Evolutionary conservation across 2,797 vertebrate genomes (phyloP), one percentile per base, ranked within the genome.

Genomic region (Bradypodion pumilum): DNA sequence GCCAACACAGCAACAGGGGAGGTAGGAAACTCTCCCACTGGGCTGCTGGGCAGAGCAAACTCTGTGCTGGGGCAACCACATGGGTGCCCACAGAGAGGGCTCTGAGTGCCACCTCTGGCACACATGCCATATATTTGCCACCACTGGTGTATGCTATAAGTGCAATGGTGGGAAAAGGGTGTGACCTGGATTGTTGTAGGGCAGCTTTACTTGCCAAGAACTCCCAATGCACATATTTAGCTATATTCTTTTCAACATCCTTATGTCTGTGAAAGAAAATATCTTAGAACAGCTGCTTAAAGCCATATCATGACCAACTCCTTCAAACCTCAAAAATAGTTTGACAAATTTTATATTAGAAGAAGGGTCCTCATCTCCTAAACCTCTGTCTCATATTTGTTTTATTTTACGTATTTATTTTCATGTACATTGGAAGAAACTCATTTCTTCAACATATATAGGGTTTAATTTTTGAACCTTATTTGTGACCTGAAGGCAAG

Each of bases 141-240:
- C n/a, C n/a, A n/a, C n/a, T n/a, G 94, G 96, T 0, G 82, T 97
- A 84, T 96, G 96, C 92, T 96, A 96, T 0, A 96, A 97, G 89
- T 94, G 96, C 42, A 93, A 96, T n/a, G 23, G 29, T 19, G 97
- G 96, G 89, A 1, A 95, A 96, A 0, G 90, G 4, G n/a, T 5
- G 96, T 6, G 84, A 92, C 1, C 84, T 97, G 93, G 97, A 97
- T 90, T 97, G 97, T 0, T 97, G 96, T 0, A 96, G 95, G 93
- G n/a, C 91, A 98, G 85, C 91, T 95, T 1, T 97, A 95, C 89
- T 98, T 52, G 87, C 97, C 74, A 97, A 97, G 94, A 98, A 97
- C 94, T 97, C 96, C 0, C 97, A 96, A 97, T 97, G 97, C 90
- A 97, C 95, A 0, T 97, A 97, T 65, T 97, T 97, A 97, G 97